phyloP scores from a whole-genome alignment of 2,888 invertebrate genomes.

The Linnaemya vulpina region DNA sequence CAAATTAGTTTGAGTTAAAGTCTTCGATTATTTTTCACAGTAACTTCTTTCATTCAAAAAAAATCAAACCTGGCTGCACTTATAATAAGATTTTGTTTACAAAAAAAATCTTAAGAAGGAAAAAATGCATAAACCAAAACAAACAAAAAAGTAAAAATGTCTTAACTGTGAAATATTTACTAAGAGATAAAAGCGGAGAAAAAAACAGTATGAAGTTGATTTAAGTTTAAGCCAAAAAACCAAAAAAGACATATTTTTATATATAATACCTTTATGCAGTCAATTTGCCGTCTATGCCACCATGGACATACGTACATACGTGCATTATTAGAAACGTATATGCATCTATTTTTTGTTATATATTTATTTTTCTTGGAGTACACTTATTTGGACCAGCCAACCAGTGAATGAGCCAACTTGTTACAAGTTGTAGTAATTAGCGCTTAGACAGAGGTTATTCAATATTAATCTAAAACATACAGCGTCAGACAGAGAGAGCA shows the following conservation, averaged over 20 bases:
- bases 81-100: conserved; percentile 41
- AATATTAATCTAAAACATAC: conserved; percentile 67
- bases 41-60: conserved; percentile 49
- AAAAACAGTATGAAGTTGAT: conserved; percentile 19
- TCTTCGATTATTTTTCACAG: conserved; percentile 41
- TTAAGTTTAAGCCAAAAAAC: conserved; percentile 23
- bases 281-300: conserved; percentile 7
- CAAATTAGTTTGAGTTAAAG: conserved; percentile 66
- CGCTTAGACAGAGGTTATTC: conserved; percentile 70
- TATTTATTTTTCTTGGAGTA: not conserved
- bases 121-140: conserved; percentile 1
- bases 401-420: conserved; percentile 43
- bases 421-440: conserved; percentile 70
- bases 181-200: conserved; percentile 47
- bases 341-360: not conserved
- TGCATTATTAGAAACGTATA: conserved; percentile 1
- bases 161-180: conserved; percentile 69
- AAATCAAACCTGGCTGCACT: not conserved
- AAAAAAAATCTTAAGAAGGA: conserved; percentile 40
- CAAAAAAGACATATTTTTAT: conserved; percentile 48
- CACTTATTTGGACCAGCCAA: conserved; percentile 34
- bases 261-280: conserved; percentile 61
- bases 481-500: conserved; percentile 31
- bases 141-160: conserved; percentile 35
- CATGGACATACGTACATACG: not conserved